These are phyloP conservation scores for Microcebus lehilahytsara DNA, from an alignment of 2,113 vertebrate genomes.

Conservation along the genomic window DNA sequence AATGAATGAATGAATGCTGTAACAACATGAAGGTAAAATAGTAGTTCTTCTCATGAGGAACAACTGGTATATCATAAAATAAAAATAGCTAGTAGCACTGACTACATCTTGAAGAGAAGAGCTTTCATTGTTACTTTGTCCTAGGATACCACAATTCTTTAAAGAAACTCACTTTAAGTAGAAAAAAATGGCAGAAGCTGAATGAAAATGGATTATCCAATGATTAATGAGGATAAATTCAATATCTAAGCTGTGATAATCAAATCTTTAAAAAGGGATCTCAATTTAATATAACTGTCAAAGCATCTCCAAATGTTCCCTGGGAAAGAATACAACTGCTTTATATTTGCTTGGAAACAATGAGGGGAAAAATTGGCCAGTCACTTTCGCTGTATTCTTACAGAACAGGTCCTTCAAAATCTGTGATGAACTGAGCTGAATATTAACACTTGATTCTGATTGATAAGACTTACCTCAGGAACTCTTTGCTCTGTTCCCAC, in stretches of 20 bases:
- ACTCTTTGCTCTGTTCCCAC: slow-evolving; percentile 90
- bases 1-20: slow-evolving; percentile 16
- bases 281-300: slow-evolving; percentile 51
- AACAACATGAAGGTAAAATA: slow-evolving; percentile 33
- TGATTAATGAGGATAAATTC: slow-evolving; percentile 45
- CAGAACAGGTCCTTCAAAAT: background rate
- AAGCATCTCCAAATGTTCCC: slow-evolving; percentile 16
- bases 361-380: background rate
- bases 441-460: background rate
- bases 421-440: background rate
- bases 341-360: background rate
- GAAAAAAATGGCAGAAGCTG: background rate
- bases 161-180: background rate
- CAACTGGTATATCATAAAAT: background rate
- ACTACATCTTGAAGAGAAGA: background rate
- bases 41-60: background rate
- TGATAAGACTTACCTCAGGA: slow-evolving; percentile 83
- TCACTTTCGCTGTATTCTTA: background rate
- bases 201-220: slow-evolving; percentile 9
- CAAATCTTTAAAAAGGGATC: slow-evolving; percentile 34
- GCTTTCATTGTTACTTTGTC: background rate
- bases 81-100: background rate
- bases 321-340: background rate
- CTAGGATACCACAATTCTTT: background rate
- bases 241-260: slow-evolving; percentile 1